Conservation (phyloP, 2,888 invertebrate genomes). For the Leptinotarsa juncta region DNA sequence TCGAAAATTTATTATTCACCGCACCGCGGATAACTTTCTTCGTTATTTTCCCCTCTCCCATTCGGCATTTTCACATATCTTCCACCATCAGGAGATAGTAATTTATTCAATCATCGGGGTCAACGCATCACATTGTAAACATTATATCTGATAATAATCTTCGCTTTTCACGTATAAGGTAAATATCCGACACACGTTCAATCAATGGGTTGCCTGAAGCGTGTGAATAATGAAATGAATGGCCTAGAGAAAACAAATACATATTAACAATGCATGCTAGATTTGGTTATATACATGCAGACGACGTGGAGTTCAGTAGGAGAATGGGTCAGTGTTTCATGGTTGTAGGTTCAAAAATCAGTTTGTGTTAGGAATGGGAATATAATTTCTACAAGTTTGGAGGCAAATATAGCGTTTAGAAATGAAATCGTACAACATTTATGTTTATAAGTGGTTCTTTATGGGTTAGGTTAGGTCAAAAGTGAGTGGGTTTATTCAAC, state of each 20-base stretch:
- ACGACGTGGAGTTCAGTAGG: slow-evolving; percentile 21
- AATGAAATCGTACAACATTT: no score
- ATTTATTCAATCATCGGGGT: slow-evolving; percentile 21
- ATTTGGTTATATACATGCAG: slow-evolving; percentile 1
- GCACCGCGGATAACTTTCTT: slow-evolving; percentile 2
- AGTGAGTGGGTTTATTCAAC: no score
- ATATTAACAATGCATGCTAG: slow-evolving; percentile 22
- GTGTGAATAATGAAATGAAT: slow-evolving; percentile 25
- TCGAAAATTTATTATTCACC: background rate
- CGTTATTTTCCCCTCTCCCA: background rate
- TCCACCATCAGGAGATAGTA: slow-evolving; percentile 15
- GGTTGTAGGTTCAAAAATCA: slow-evolving; percentile 13
- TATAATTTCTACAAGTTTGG: no score
- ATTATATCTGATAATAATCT: slow-evolving; percentile 10
- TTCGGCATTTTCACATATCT: slow-evolving; percentile 6
- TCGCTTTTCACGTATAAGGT: slow-evolving; percentile 11
- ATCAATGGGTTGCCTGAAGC: slow-evolving; percentile 17
- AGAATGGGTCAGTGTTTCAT: slow-evolving; percentile 25
- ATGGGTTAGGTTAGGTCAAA: no score
- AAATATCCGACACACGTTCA: slow-evolving; percentile 27
- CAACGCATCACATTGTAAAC: slow-evolving; percentile 26
- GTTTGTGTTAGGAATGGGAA: background rate
- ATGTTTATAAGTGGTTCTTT: no score
- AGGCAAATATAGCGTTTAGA: no score
- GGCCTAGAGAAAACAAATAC: slow-evolving; percentile 24